These are phyloP conservation scores for Colostygia pectinataria DNA, from an alignment of 2,888 invertebrate species.

Conservation along the genomic window DNA sequence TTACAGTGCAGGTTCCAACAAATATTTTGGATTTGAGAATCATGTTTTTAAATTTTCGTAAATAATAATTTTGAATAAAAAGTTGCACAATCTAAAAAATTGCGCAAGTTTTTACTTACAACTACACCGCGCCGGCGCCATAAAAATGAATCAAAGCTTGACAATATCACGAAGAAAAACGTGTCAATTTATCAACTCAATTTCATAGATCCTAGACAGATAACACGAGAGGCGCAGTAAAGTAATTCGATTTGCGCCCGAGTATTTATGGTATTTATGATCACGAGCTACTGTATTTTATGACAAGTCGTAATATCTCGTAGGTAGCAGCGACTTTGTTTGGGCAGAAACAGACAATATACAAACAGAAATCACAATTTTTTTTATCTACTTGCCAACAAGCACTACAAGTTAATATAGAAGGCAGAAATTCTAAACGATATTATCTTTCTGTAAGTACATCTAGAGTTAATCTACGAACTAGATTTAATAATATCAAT, in stretches of 20 bases:
- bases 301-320: conserved; percentile 24
- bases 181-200: neutral
- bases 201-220: conserved; percentile 12
- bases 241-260: conserved; percentile 26
- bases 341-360: conserved; percentile 11
- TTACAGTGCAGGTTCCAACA: neutral
- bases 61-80: neutral
- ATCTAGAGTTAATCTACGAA: no score
- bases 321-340: conserved; percentile 23
- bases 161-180: neutral
- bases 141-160: no score
- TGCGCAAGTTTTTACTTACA: no score
- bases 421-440: no score
- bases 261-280: conserved; percentile 28
- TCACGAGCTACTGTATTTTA: conserved; percentile 31
- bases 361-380: neutral
- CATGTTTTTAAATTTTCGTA: neutral
- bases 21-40: neutral
- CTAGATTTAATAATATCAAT: no score
- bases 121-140: no score
- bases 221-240: neutral
- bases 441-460: no score
- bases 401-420: no score
- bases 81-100: no score
- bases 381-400: neutral